These are phyloP conservation scores for Drosophila yakuba DNA, from an alignment of 1,140 invertebrate species.

Conservation along the genomic window DNA sequence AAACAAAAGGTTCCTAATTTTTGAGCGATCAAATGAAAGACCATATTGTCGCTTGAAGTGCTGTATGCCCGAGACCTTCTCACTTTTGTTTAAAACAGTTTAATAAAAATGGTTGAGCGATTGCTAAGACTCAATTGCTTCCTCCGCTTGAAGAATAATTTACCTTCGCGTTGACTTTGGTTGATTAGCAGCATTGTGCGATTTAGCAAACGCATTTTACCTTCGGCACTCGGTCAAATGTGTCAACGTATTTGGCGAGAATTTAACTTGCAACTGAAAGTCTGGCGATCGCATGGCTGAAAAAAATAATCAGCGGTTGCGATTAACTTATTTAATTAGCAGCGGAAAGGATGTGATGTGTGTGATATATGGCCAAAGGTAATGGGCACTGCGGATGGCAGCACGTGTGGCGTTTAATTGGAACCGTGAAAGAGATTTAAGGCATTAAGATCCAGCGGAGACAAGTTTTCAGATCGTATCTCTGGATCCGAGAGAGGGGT, in stretches of 20 bases:
- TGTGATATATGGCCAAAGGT: constrained; percentile 33
- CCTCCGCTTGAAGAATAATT: constrained; percentile 25
- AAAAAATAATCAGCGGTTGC: constrained; percentile 27
- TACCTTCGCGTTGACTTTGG: constrained; percentile 41
- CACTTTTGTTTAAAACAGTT: constrained; percentile 50
- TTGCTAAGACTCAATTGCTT: constrained; percentile 13
- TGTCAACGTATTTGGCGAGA: constrained; percentile 38
- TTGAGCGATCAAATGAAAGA: constrained; percentile 2
- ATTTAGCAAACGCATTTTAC: constrained; percentile 24
- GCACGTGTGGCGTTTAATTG: constrained; percentile 58
- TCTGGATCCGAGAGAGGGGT: constrained; percentile 1
- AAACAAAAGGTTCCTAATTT: constrained; percentile 39
- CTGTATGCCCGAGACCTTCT: constrained; percentile 22
- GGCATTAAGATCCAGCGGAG: constrained; percentile 39
- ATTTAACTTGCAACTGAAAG: constrained; percentile 24
- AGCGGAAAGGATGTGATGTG: constrained; percentile 41
- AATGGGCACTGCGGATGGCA: constrained; percentile 49
- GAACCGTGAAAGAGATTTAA: constrained; percentile 47
- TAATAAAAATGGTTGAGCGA: constrained; percentile 35
- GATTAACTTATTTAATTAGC: constrained; percentile 55
- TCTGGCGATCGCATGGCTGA: constrained; percentile 11
- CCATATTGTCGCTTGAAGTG: constrained; percentile 23
- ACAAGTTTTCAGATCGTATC: constrained; percentile 44
- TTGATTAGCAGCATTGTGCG: constrained; percentile 66
- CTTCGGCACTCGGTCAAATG: constrained; percentile 32